Conservation (phyloP, 37 sponge, comb jelly and placozoan genomes). For the Lycopodina hypogea region DNA sequence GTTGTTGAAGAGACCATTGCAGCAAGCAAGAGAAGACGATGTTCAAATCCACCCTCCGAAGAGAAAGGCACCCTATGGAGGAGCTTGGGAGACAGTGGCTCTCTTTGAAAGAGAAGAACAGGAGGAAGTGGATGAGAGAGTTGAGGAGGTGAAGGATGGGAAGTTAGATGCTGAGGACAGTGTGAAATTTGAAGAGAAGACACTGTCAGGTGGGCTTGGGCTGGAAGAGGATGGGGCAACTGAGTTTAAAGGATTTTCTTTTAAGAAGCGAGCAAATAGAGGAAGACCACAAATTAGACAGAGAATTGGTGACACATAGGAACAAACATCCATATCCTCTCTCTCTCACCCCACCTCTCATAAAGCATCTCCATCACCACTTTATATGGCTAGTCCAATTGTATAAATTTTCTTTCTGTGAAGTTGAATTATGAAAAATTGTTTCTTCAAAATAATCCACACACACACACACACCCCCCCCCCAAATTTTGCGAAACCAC, state of each 20-base stretch:
- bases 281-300: conserved; percentile 49
- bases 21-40: conserved; percentile 1
- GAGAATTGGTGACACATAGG: conserved; percentile 57
- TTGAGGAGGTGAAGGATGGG: conserved; percentile 15
- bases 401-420: too few species aligned
- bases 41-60: conserved; percentile 13
- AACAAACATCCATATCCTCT: neutral
- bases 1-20: conserved; percentile 18
- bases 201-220: neutral
- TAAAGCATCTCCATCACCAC: too few species aligned
- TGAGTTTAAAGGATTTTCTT: conserved; percentile 60
- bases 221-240: conserved; percentile 2
- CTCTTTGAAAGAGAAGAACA: conserved; percentile 19
- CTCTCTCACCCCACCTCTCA: too few species aligned
- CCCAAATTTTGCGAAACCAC: too few species aligned
- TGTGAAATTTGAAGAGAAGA: conserved; percentile 61
- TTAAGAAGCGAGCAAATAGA: conserved; percentile 55
- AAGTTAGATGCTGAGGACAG: conserved; percentile 15
- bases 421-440: too few species aligned
- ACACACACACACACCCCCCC: too few species aligned
- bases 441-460: too few species aligned
- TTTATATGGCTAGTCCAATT: too few species aligned
- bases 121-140: neutral
- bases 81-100: conserved; percentile 66
- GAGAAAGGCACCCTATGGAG: conserved; percentile 44